A percentile compares a stretch with the other conserved stretches of the same genome.
phyloP scores from a whole-genome alignment of 2,113 vertebrate species.

The Opisthocomus hoazin region DNA sequence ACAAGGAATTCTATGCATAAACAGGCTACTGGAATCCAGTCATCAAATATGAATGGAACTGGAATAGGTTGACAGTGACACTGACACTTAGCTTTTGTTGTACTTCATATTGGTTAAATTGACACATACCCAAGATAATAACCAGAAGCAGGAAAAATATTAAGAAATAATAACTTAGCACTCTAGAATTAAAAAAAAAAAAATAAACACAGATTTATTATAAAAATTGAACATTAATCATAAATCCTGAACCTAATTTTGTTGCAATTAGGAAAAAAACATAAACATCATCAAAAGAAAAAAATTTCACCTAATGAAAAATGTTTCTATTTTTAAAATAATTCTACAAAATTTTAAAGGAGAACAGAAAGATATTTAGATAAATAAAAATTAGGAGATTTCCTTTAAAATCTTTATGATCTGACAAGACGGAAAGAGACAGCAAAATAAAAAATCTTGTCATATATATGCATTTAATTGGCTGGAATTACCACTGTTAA shows the following conservation, averaged over 20 bases:
- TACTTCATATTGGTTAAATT: neutral
- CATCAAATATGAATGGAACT: neutral
- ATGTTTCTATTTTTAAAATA: neutral
- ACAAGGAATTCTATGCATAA: neutral
- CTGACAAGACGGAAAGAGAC: neutral
- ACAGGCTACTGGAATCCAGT: neutral
- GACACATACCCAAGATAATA: neutral
- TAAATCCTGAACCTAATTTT: neutral
- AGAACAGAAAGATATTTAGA: neutral
- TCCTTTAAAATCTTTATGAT: neutral
- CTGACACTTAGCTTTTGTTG: neutral
- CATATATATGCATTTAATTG: accelerated
- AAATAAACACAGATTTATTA: accelerated
- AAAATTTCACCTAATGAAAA: neutral
- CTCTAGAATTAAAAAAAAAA: neutral
- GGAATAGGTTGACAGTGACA: neutral
- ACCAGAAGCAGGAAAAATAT: neutral
- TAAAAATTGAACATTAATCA: neutral
- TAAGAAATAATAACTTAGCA: neutral
- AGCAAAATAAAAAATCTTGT: neutral
- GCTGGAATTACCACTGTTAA: neutral
- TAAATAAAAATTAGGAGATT: neutral
- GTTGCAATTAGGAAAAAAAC: neutral
- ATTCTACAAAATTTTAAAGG: neutral
- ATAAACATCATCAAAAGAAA: neutral